Conservation (phyloP, 2,797 vertebrate species). For the Notolepis coatsorum region DNA sequence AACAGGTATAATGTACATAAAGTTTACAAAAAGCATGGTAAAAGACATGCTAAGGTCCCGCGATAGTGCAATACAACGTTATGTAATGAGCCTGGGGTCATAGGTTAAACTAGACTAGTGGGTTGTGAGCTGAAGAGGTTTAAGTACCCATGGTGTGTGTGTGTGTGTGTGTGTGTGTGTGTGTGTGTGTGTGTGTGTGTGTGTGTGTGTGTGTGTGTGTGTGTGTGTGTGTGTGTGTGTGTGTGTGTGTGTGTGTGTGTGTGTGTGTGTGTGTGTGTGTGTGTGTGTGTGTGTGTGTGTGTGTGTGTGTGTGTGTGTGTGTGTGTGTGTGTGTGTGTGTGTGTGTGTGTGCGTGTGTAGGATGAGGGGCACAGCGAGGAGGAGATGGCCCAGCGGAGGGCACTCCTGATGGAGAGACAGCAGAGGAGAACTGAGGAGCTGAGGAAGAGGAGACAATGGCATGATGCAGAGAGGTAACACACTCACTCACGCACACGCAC, state of each 20-base stretch:
- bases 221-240: background rate
- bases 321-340: constrained; percentile 8
- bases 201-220: background rate
- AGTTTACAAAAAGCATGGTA: too few species aligned
- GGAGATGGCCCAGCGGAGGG: constrained; percentile 89
- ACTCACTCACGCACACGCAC: constrained; percentile 8
- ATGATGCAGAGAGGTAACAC: constrained; percentile 82
- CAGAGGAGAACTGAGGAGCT: constrained; percentile 87
- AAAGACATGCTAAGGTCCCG: too few species aligned
- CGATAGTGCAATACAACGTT: too few species aligned
- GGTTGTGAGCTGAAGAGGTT: too few species aligned
- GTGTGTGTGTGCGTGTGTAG: constrained; percentile 65
- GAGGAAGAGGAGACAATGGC: constrained; percentile 82
- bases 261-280: background rate
- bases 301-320: constrained; percentile 20
- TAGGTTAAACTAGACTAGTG: too few species aligned
- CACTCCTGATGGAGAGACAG: constrained; percentile 86
- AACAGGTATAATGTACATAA: too few species aligned
- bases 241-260: background rate
- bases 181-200: constrained; percentile 2
- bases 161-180: too few species aligned
- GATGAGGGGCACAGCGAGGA: constrained; percentile 81
- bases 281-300: constrained; percentile 12
- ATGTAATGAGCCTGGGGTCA: too few species aligned
- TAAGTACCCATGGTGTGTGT: too few species aligned